phyloP scores from a whole-genome alignment of 2,797 vertebrate genomes.

The Passerculus sandwichensis region DNA sequence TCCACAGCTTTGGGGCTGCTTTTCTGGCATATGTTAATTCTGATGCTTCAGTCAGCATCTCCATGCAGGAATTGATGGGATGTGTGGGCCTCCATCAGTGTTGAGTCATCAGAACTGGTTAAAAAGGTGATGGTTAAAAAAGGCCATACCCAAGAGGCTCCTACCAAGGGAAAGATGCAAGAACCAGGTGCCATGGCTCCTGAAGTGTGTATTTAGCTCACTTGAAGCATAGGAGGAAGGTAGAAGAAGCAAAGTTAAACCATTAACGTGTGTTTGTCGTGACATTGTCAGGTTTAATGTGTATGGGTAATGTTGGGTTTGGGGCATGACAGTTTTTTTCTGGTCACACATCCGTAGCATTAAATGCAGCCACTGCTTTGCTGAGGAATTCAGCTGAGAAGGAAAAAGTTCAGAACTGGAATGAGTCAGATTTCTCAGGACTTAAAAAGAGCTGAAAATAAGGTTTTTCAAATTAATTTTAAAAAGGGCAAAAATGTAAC shows the following conservation, averaged over 20 bases:
- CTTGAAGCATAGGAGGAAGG: neutral
- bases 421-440: neutral
- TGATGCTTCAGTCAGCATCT: fast-evolving
- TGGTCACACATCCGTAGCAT: fast-evolving
- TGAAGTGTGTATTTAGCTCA: neutral
- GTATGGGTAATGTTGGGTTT: neutral
- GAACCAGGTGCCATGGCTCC: neutral
- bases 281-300: neutral
- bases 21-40: neutral
- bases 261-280: fast-evolving
- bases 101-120: neutral
- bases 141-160: neutral
- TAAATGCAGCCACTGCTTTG: neutral
- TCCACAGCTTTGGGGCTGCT: neutral
- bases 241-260: neutral
- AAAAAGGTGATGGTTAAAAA: neutral
- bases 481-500: neutral
- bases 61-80: neutral
- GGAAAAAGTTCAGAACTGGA: fast-evolving
- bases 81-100: fast-evolving
- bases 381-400: neutral
- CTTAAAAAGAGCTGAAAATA: neutral
- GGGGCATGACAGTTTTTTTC: neutral
- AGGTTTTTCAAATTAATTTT: neutral
- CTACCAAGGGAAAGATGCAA: neutral